Conservation (phyloP, 1,140 invertebrate genomes). For the Eciton burchellii region DNA sequence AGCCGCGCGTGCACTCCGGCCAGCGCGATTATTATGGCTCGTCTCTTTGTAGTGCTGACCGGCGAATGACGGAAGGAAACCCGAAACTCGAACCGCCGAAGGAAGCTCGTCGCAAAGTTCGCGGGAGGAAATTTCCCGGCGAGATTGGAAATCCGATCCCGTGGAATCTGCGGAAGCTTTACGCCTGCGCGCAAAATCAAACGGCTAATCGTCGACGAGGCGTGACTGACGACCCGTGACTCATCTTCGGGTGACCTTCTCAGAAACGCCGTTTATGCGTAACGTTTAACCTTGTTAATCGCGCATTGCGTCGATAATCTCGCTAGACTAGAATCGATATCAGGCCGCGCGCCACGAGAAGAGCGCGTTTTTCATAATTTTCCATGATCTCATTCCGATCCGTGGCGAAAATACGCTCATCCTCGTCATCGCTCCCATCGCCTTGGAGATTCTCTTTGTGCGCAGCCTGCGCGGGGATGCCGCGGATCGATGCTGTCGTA, state of each 20-base stretch:
- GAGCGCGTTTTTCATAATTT: neutral
- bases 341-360: neutral
- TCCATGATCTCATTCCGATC: neutral
- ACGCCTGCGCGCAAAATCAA: no score
- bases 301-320: no score
- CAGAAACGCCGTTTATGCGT: no score
- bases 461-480: slow-evolving; percentile 54
- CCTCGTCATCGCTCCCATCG: no score
- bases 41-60: slow-evolving; percentile 34
- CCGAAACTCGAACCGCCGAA: slow-evolving; percentile 14
- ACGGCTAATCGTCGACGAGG: no score
- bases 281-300: no score
- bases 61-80: slow-evolving; percentile 39
- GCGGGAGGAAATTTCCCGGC: neutral
- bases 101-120: slow-evolving; percentile 20
- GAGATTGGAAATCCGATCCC: neutral
- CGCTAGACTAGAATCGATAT: neutral
- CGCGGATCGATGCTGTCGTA: slow-evolving; percentile 77
- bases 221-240: no score
- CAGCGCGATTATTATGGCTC: slow-evolving; percentile 53
- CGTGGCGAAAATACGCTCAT: neutral
- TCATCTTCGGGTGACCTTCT: no score
- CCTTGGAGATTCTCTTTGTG: no score
- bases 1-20: slow-evolving; percentile 15
- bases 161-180: neutral